Evolutionary conservation across 2,113 vertebrate species (phyloP).

Genomic region (Notarius lentiginosus): DNA sequence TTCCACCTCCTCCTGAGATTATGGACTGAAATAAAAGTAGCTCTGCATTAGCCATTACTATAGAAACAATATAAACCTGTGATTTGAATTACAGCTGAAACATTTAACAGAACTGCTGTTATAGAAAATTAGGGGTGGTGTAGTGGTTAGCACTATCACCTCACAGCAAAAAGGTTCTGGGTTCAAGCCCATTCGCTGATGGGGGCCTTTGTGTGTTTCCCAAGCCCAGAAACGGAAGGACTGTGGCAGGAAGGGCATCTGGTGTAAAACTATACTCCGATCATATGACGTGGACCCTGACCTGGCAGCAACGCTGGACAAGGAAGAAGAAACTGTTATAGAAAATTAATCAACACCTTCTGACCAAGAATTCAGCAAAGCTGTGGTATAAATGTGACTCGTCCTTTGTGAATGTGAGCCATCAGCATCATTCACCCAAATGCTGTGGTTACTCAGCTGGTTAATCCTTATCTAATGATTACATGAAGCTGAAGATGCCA

Average conservation of each 20-base stretch:
- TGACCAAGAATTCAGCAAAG: background rate
- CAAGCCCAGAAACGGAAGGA: too few relatives aligned
- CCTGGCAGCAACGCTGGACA: too few relatives aligned
- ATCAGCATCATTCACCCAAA: background rate
- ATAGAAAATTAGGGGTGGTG: background rate
- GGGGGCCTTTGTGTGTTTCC: too few relatives aligned
- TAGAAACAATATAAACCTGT: background rate
- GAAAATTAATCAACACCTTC: background rate
- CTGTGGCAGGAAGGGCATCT: too few relatives aligned
- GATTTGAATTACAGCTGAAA: background rate
- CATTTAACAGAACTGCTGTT: background rate
- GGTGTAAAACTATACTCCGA: too few relatives aligned
- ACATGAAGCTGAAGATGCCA: background rate
- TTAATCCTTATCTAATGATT: background rate
- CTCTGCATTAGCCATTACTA: background rate
- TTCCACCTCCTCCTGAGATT: background rate
- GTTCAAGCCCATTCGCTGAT: too few relatives aligned
- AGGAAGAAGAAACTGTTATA: background rate
- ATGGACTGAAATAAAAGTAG: background rate
- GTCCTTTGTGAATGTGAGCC: background rate
- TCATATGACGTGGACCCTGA: too few relatives aligned
- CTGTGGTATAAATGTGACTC: background rate
- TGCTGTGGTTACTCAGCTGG: background rate
- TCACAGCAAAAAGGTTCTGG: too few relatives aligned
- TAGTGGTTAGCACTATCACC: too few relatives aligned